Percentiles rank a stretch among this genome's conserved stretches.
phyloP scores from a whole-genome alignment of 2,113 vertebrate genomes.

The Halichoerus grypus region DNA sequence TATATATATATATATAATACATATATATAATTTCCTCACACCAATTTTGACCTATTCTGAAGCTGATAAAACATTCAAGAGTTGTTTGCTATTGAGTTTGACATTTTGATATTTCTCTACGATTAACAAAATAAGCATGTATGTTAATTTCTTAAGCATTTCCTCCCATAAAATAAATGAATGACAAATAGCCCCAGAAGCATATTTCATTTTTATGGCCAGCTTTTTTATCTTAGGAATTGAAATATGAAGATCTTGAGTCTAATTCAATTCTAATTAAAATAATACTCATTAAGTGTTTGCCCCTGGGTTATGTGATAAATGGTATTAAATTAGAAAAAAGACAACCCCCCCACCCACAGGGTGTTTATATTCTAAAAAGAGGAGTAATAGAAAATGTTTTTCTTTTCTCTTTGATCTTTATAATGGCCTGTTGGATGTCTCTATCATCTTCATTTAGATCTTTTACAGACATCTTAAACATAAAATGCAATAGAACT shows the following conservation, averaged over 20 bases:
- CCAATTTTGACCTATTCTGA: neutral
- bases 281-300: constrained; percentile 67
- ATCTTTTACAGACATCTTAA: constrained; percentile 25
- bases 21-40: neutral
- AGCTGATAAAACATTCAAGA: neutral
- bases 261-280: constrained; percentile 73
- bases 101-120: constrained; percentile 46
- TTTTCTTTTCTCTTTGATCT: constrained; percentile 49
- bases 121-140: neutral
- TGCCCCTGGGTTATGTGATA: constrained; percentile 35
- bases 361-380: constrained; percentile 49
- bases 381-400: neutral
- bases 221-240: constrained; percentile 45
- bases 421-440: neutral
- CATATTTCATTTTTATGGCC: constrained; percentile 53
- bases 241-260: constrained; percentile 65
- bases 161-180: constrained; percentile 60
- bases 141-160: constrained; percentile 22
- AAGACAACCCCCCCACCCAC: neutral
- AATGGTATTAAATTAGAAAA: constrained; percentile 40
- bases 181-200: constrained; percentile 38
- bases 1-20: neutral
- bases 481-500: neutral
- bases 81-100: neutral
- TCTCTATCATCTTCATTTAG: neutral